Conservation (phyloP, 1,140 invertebrate genomes). For the Pemphigus obesinymphae region DNA sequence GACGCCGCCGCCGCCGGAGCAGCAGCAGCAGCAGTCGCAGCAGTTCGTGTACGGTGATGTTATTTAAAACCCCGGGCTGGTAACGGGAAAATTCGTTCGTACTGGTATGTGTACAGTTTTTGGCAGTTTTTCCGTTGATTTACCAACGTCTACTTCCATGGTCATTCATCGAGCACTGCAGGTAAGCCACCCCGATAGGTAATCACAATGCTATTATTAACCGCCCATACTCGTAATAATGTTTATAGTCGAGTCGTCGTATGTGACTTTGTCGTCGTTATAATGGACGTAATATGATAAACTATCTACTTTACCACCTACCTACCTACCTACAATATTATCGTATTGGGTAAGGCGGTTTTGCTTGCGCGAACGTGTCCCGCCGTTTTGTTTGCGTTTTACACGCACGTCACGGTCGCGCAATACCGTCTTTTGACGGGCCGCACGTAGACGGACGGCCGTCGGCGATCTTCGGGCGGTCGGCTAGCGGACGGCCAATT, state of each 20-base stretch:
- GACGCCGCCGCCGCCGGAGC: background rate
- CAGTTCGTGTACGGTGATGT: background rate
- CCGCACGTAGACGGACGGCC: background rate
- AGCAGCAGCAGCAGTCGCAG: background rate
- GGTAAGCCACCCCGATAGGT: too few species aligned
- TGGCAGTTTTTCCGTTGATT: constrained; percentile 37
- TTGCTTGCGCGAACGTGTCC: background rate
- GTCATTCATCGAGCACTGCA: constrained; percentile 41
- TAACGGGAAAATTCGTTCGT: constrained; percentile 34
- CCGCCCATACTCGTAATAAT: too few species aligned
- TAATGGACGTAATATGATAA: too few species aligned
- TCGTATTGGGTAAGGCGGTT: background rate
- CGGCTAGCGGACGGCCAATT: background rate
- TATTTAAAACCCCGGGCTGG: constrained; percentile 28
- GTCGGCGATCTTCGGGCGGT: background rate
- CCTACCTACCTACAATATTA: too few species aligned
- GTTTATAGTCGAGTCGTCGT: too few species aligned
- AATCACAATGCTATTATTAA: too few species aligned
- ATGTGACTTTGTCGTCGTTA: too few species aligned
- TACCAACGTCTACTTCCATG: constrained; percentile 37
- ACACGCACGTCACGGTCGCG: background rate
- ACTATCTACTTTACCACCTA: too few species aligned
- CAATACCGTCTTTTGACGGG: background rate
- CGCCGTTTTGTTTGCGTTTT: background rate
- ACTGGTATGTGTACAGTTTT: constrained; percentile 39